Conservation (phyloP, 2,113 vertebrate species). For the Smithornis capensis region DNA sequence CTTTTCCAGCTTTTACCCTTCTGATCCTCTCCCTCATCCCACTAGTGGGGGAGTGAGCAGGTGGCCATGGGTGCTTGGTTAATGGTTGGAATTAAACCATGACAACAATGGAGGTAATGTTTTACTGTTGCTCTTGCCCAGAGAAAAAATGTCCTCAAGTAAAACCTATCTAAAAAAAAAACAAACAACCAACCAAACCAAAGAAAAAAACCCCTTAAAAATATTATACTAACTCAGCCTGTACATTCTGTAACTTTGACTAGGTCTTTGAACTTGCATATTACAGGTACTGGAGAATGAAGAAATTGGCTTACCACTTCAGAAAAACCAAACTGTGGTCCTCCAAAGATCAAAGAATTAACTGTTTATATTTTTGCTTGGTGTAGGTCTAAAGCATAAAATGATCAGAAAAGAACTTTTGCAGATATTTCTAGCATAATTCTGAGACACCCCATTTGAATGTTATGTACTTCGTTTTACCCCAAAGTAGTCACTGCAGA, state of each 20-base stretch:
- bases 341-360: background rate
- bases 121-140: background rate
- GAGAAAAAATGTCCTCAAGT: background rate
- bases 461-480: background rate
- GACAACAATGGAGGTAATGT: background rate
- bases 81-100: background rate
- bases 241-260: background rate
- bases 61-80: background rate
- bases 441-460: background rate
- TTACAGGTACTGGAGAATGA: background rate
- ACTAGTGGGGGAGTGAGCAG: background rate
- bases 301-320: background rate
- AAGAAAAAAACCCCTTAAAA: no score
- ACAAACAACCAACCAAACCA: no score
- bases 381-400: background rate
- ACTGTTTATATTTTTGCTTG: background rate
- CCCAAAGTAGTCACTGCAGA: background rate
- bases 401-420: background rate
- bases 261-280: background rate
- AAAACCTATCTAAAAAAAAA: no score
- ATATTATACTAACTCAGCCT: background rate
- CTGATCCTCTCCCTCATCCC: fast-evolving
- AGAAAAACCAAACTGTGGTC: background rate
- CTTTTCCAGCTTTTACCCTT: background rate
- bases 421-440: background rate